phyloP scores from a whole-genome alignment of 2,113 vertebrate species.

The Solea senegalensis region DNA sequence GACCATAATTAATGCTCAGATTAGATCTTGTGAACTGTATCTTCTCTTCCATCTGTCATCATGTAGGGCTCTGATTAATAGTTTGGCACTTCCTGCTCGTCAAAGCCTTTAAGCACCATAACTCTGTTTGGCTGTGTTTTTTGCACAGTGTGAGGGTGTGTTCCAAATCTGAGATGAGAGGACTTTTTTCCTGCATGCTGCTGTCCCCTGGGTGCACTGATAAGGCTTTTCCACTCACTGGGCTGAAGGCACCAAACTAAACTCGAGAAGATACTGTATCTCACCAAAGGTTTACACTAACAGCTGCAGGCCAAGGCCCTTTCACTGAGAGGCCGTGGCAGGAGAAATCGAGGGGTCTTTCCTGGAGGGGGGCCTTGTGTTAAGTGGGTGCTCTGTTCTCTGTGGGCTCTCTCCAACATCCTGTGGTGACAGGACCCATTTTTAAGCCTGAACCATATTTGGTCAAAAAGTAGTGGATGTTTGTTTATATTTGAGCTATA shows the following conservation, averaged over 20 bases:
- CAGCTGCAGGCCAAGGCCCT: conserved; percentile 46
- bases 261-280: conserved; percentile 43
- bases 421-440: conserved; percentile 73
- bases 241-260: conserved; percentile 48
- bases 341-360: conserved; percentile 21
- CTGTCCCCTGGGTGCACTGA: conserved; percentile 53
- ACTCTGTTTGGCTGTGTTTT: conserved; percentile 57
- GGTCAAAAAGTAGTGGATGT: conserved; percentile 69
- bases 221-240: conserved; percentile 43
- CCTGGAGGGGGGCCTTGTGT: conserved; percentile 25
- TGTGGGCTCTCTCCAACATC: conserved; percentile 69
- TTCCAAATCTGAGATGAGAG: conserved; percentile 66
- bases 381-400: conserved; percentile 57
- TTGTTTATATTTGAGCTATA: conserved; percentile 73
- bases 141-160: conserved; percentile 25
- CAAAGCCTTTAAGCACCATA: conserved; percentile 62
- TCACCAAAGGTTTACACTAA: conserved; percentile 22
- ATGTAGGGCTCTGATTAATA: conserved; percentile 64
- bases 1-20: conserved; percentile 66
- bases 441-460: conserved; percentile 71
- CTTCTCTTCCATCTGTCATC: conserved; percentile 76
- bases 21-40: conserved; percentile 69
- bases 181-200: conserved; percentile 51
- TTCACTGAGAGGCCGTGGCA: conserved; percentile 12
- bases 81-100: conserved; percentile 67